Base-by-base conservation (phyloP, 2,888 invertebrate genomes). In the Heliconius hortense region DNA sequence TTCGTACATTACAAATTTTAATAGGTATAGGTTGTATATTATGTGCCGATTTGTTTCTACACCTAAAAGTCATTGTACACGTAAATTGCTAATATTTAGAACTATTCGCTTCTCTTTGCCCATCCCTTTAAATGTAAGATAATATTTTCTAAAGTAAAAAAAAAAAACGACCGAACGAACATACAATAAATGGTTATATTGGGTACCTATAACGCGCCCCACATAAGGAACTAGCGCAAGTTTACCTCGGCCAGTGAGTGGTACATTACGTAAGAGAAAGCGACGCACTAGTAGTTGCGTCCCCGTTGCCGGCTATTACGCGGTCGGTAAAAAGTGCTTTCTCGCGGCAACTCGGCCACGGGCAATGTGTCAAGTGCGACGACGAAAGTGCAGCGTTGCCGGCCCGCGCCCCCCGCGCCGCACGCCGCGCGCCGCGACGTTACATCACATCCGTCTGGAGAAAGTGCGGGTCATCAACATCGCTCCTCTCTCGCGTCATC, bases 321-420 rank as follows among this genome's bases (percentile, higher is more conserved):
- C 88, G 88, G 83, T 89, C 86, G 88, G 92, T 92, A 92, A 92
- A 92, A 92, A 92, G 92, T 91, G 91, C 92, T 93, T 93, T 93
- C 92, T 89, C 91, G 92, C 86, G 89, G 90, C 88, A 92, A 91
- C 87, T 91, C 92, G 94, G 94, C 93, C 94, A 94, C 87, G 94
- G 94, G 89, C 94, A 94, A 88, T 93, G 90, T 94, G 94, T 94
- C 94, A 94, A 94, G 94, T 91, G 92, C 93, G 89, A 89, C 89
- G 90, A 89, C 87, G 93, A 93, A 93, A 93, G 93, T 92, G 89
- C 92, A 89, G 88, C 89, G 92, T 89, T 90, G 91, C 82, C 83
- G 82, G 81, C 78, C 81, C 83, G 83, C 81, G 77, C 83, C 76
- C 84, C 85, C 82, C 43, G 82, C 82, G 81, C 82, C 78, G 80